Evolutionary conservation across 1,140 invertebrate species (phyloP).

Genomic region (Apis mellifera): DNA sequence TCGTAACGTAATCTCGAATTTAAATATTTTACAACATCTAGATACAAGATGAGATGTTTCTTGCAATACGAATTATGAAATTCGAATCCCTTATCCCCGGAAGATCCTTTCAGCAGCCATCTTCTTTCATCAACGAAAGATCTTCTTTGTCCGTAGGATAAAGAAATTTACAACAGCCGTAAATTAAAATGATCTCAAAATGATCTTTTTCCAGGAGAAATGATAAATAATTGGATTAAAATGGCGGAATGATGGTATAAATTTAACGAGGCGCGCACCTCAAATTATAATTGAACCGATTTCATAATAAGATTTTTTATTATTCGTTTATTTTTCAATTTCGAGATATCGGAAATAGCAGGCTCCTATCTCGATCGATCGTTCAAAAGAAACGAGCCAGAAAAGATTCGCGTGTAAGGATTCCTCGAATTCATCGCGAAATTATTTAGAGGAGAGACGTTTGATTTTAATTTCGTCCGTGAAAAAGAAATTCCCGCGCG

Average conservation of each 20-base stretch:
- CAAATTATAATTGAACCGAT: not conserved
- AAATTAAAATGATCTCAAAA: not conserved
- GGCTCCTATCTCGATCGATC: constrained; percentile 10
- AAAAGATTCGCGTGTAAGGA: not conserved
- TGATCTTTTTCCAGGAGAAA: not conserved
- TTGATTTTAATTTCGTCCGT: not conserved
- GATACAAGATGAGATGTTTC: not conserved
- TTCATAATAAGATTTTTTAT: not conserved
- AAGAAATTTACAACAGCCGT: not conserved
- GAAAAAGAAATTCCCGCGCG: not conserved
- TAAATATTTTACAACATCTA: not conserved
- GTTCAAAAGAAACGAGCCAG: not conserved
- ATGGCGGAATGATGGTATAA: not conserved
- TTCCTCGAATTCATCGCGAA: not conserved
- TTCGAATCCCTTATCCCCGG: not conserved
- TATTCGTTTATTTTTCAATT: not conserved
- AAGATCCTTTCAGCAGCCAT: not conserved
- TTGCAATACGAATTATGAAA: not conserved
- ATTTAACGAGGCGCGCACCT: not conserved
- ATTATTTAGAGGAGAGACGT: not conserved
- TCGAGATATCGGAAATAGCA: not conserved
- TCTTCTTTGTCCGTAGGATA: not conserved
- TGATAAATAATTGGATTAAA: not conserved
- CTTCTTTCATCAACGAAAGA: not conserved
- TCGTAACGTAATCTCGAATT: not conserved